These are phyloP conservation scores for Tragopan temminckii DNA, from an alignment of 2,797 vertebrate species.

Conservation along the genomic window DNA sequence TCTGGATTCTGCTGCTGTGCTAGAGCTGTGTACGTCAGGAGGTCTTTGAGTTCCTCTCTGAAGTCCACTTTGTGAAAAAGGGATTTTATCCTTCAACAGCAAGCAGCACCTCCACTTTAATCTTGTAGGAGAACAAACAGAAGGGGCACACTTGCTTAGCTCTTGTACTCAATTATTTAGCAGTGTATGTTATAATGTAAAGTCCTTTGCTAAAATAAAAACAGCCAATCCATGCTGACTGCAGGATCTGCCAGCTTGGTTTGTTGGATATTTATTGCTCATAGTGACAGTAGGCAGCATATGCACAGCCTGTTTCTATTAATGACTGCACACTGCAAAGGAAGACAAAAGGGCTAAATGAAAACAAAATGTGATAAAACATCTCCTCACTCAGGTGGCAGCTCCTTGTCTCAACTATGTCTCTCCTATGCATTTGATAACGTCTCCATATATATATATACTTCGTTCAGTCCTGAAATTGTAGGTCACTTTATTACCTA, in stretches of 20 bases:
- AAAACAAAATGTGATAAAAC: neutral
- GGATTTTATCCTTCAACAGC: neutral
- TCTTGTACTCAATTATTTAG: neutral
- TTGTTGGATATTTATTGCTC: neutral
- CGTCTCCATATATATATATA: neutral
- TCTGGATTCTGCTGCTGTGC: neutral
- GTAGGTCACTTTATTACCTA: neutral
- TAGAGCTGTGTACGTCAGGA: neutral
- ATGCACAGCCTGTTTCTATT: neutral
- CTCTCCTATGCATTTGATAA: neutral
- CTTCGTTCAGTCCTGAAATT: neutral
- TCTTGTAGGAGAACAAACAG: neutral
- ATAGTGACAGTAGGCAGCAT: constrained; percentile 20
- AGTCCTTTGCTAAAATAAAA: constrained; percentile 3
- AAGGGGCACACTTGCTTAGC: neutral
- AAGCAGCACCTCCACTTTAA: neutral
- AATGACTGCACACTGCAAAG: neutral
- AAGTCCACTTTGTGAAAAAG: neutral
- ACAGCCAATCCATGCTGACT: neutral
- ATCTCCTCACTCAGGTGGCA: neutral
- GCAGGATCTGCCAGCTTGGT: neutral
- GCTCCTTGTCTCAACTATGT: neutral
- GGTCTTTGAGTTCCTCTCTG: neutral
- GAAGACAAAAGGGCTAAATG: neutral
- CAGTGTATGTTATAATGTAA: neutral